Conservation (phyloP, 1,140 invertebrate genomes). For the Nephila pilipes region DNA sequence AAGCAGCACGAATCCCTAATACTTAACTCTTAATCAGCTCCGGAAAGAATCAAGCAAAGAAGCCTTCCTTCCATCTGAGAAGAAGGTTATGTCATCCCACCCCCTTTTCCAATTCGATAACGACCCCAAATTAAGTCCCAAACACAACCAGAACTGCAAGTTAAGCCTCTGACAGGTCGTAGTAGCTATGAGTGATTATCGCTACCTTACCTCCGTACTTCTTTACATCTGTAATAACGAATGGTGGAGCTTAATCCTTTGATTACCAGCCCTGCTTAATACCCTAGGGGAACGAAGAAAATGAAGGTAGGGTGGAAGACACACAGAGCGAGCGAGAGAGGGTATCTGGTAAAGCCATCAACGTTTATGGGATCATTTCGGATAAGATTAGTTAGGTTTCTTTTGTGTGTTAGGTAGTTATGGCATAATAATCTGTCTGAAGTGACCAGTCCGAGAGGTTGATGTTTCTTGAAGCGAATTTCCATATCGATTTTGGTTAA, state of each 20-base stretch:
- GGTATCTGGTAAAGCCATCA: constrained; percentile 40
- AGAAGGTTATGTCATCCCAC: constrained; percentile 28
- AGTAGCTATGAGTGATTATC: constrained; percentile 56
- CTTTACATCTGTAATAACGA: constrained; percentile 65
- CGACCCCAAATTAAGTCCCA: constrained; percentile 67
- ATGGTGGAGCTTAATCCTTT: constrained; percentile 47
- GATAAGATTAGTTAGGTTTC: constrained; percentile 52
- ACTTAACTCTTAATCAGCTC: constrained; percentile 38
- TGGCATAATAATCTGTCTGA: constrained; percentile 40
- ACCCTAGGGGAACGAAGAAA: background rate
- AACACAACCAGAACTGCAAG: background rate
- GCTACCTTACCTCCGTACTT: constrained; percentile 27
- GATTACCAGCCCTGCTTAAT: constrained; percentile 48
- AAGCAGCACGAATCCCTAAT: constrained; percentile 51
- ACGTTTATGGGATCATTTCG: constrained; percentile 48
- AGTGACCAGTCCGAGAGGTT: constrained; percentile 27
- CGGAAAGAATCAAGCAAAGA: constrained; percentile 27
- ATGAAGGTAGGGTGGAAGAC: background rate
- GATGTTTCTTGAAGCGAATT: constrained; percentile 13
- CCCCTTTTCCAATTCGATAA: constrained; percentile 51
- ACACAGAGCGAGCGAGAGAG: background rate
- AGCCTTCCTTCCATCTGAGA: background rate
- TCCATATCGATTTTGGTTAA: constrained; percentile 22
- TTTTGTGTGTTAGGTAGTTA: constrained; percentile 33
- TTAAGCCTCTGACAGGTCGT: constrained; percentile 36